These are phyloP conservation scores for Metaphire vulgaris DNA, from an alignment of 1,140 invertebrate species.

Conservation along the genomic window DNA sequence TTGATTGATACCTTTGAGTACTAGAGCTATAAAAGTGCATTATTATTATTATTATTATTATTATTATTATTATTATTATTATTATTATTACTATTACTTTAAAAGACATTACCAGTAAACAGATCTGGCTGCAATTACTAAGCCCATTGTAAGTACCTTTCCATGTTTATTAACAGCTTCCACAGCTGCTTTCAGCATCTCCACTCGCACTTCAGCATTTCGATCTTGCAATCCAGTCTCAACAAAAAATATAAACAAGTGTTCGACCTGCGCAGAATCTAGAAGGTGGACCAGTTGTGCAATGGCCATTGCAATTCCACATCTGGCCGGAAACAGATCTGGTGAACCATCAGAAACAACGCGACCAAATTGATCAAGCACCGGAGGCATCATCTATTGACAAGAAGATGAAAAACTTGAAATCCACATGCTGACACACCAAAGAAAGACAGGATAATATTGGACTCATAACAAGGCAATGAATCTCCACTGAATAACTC, in stretches of 20 bases:
- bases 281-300: constrained; percentile 57
- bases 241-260: constrained; percentile 73
- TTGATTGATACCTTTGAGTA: too few relatives aligned
- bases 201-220: constrained; percentile 67
- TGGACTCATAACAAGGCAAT: too few relatives aligned
- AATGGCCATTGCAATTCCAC: constrained; percentile 69
- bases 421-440: too few relatives aligned
- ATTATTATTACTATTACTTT: too few relatives aligned
- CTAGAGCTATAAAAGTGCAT: too few relatives aligned
- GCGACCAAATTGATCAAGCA: constrained; percentile 84
- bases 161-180: constrained; percentile 84
- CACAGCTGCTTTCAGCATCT: constrained; percentile 90
- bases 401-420: too few relatives aligned
- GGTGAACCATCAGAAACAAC: constrained; percentile 69
- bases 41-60: too few relatives aligned
- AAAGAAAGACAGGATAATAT: too few relatives aligned
- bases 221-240: constrained; percentile 78
- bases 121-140: too few relatives aligned
- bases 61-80: too few relatives aligned
- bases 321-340: constrained; percentile 79
- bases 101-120: too few relatives aligned
- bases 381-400: constrained; percentile 70
- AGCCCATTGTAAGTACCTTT: constrained; percentile 66
- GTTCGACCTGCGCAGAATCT: constrained; percentile 61
- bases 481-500: neutral